Conservation (phyloP, 2,888 invertebrate species). For the Tupiocoris notatus region DNA sequence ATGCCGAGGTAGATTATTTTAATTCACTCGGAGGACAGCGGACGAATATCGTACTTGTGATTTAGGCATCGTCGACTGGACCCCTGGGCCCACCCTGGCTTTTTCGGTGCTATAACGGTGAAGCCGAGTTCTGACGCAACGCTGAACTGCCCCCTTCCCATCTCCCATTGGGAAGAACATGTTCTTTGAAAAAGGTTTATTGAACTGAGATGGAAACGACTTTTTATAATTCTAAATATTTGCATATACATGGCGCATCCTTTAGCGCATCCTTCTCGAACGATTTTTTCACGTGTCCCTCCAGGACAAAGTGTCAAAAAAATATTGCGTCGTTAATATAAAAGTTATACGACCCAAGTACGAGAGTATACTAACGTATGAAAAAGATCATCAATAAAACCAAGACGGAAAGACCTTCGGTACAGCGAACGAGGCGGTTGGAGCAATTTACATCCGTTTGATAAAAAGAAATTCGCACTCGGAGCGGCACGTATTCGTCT, state of each 20-base stretch:
- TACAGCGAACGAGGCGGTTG: no score
- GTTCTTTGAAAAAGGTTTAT: slow-evolving; percentile 37
- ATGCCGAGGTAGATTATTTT: no score
- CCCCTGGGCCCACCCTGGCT: background rate
- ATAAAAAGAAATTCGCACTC: no score
- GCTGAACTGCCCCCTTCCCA: background rate
- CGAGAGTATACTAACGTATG: background rate
- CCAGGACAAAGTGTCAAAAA: background rate
- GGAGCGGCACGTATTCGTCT: no score
- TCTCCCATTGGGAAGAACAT: background rate
- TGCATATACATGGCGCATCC: slow-evolving; percentile 32
- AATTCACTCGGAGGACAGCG: no score
- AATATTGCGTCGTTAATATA: background rate
- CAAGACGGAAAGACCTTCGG: no score
- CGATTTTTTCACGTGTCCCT: background rate
- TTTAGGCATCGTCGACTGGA: background rate
- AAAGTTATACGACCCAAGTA: background rate
- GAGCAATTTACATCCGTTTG: no score
- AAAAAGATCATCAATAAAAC: background rate
- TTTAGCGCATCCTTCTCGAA: background rate
- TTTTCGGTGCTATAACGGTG: slow-evolving; percentile 21
- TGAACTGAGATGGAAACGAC: slow-evolving; percentile 42
- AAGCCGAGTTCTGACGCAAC: slow-evolving; percentile 40
- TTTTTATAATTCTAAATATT: slow-evolving; percentile 44
- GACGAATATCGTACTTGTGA: no score